Evolutionary conservation across 64 coral and sea anemone species (phyloP), one percentile per base, ranked within the genome.

Genomic region (Catalaphyllia jardinei): DNA sequence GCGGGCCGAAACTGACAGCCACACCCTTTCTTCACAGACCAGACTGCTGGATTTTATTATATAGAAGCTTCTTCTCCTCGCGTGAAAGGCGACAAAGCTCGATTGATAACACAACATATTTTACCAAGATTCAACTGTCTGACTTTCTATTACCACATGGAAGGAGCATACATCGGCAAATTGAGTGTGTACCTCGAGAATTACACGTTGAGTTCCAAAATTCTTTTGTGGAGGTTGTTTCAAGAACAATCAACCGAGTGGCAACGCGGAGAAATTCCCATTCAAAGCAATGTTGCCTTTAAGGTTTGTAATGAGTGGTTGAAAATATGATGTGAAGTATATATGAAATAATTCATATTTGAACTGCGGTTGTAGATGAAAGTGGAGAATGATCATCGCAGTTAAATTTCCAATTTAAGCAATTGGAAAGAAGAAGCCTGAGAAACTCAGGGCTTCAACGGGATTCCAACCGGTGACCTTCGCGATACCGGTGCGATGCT

Each of bases 121-220:
- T 79, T 84, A 61, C 83, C 83, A 60, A 76, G 57, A 59, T 92
- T 79, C 75, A 87, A 84, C 73, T 89, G 73, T 18, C 13, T 85
- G 29, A 28, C 25, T 24, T 94, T 94, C 29, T 82, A 52, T 13
- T 94, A 94, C 62, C 79, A 75, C 50, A 94, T 94, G 87, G 4
- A 86, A 8, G 92, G 87, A 42, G 31, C 28, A 1, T 33, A 60
- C 0, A 78, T 86, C 3, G 92, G 92, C 18, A 89, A 73, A 50
- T 63, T 94, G 11, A 89, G 71, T 84, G 92, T 89, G 12, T 94
- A 78, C 51, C 52, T 60, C 25, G 71, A 72, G 39, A 78, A 19
- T 79, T 74, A 88, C 31, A 2, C 4, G 42, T 46, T 8, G 4
- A 46, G 72, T 18, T 29, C 69, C 0, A 55, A 89, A 24, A 77